These are phyloP conservation scores for Anolis sagrei DNA, from an alignment of 2,113 vertebrate genomes.

Conservation along the genomic window DNA sequence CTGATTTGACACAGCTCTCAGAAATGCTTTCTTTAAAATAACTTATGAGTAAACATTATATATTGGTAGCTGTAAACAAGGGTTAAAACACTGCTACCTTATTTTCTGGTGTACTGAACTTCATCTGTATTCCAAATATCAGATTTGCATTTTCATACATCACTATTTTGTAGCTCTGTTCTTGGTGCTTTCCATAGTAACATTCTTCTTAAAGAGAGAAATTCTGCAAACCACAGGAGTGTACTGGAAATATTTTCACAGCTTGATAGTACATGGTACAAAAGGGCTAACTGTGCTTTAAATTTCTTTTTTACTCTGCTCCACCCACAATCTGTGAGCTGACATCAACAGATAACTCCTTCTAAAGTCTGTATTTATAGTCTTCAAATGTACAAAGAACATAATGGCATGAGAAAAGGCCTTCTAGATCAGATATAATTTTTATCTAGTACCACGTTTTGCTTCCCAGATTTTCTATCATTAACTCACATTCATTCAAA, in stretches of 20 bases:
- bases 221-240: background rate
- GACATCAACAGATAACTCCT: background rate
- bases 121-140: background rate
- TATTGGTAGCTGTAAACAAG: conserved; percentile 41
- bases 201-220: conserved; percentile 13
- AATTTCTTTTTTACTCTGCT: background rate
- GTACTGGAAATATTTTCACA: background rate
- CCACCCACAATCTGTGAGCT: background rate
- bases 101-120: conserved; percentile 7
- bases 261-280: background rate
- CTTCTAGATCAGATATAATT: no score
- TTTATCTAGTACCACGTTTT: no score
- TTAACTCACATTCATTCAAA: no score
- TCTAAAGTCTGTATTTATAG: background rate
- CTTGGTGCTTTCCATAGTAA: background rate
- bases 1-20: conserved; percentile 52
- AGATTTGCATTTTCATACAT: background rate
- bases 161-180: conserved; percentile 3
- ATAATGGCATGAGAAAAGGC: background rate
- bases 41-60: conserved; percentile 28
- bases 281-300: background rate
- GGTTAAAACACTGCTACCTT: conserved; percentile 48
- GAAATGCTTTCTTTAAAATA: conserved; percentile 58
- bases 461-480: no score
- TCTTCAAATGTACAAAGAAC: background rate